These are phyloP conservation scores for Sparus aurata DNA, from an alignment of 2,797 vertebrate genomes.

Conservation along the genomic window DNA sequence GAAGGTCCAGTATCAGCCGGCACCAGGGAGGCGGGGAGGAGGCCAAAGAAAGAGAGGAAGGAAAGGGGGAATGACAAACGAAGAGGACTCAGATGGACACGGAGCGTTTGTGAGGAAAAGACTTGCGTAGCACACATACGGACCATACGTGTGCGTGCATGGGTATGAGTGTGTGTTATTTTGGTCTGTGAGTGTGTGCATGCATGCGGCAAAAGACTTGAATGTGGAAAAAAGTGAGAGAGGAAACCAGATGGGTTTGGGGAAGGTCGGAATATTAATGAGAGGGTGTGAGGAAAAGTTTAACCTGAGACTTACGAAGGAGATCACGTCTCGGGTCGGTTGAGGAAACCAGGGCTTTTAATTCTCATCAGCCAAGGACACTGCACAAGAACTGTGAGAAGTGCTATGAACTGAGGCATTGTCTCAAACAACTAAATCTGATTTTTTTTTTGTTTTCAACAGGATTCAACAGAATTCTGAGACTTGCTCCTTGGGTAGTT, in stretches of 20 bases:
- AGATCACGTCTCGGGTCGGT: conserved; percentile 1
- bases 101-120: conserved; percentile 20
- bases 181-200: conserved; percentile 41
- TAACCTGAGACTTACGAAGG: conserved; percentile 27
- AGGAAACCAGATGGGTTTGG: background rate
- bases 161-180: conserved; percentile 46
- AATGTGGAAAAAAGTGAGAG: conserved; percentile 32
- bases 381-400: conserved; percentile 14
- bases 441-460: background rate
- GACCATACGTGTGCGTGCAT: conserved; percentile 22
- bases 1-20: conserved; percentile 25
- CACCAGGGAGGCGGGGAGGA: conserved; percentile 31
- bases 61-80: conserved; percentile 60
- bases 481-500: background rate
- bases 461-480: conserved; percentile 10
- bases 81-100: conserved; percentile 4
- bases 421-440: background rate
- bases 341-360: conserved; percentile 6
- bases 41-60: conserved; percentile 48
- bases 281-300: conserved; percentile 38
- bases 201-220: conserved; percentile 28
- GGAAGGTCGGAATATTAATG: conserved; percentile 55
- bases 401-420: conserved; percentile 4
- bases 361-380: conserved; percentile 45
- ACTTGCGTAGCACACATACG: conserved; percentile 15